phyloP scores from a whole-genome alignment of 1,140 invertebrate genomes.

The Bombus pascuorum region DNA sequence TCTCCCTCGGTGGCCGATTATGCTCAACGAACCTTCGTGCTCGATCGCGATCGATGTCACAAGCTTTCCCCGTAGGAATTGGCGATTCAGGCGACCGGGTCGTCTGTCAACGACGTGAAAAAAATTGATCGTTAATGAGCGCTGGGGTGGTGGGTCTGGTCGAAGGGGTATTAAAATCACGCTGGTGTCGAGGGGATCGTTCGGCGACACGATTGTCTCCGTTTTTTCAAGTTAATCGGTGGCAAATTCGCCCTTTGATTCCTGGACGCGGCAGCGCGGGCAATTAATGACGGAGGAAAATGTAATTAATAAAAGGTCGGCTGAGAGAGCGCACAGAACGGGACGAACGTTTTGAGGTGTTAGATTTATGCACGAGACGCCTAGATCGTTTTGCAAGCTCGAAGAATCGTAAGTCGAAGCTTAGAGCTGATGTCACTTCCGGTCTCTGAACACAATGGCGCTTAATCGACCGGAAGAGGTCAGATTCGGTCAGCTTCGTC shows the following conservation, averaged over 20 bases:
- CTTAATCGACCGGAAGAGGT: conserved; percentile 61
- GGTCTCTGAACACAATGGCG: conserved; percentile 41
- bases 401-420: conserved; percentile 49
- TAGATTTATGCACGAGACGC: too few species aligned
- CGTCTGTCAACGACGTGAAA: conserved; percentile 50
- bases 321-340: neutral
- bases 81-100: conserved; percentile 43
- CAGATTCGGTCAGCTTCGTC: neutral
- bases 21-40: conserved; percentile 61
- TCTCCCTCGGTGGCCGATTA: conserved; percentile 60
- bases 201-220: conserved; percentile 10
- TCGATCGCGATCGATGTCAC: conserved; percentile 39
- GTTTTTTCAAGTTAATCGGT: conserved; percentile 33
- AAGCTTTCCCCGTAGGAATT: conserved; percentile 45
- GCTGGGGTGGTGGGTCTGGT: too few species aligned
- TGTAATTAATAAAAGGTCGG: conserved; percentile 29
- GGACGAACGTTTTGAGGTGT: neutral
- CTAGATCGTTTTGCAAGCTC: neutral
- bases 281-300: conserved; percentile 14
- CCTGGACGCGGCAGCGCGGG: neutral
- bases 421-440: conserved; percentile 40
- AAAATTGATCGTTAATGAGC: conserved; percentile 48
- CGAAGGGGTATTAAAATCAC: conserved; percentile 18
- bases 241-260: conserved; percentile 31
- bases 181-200: neutral